Evolutionary conservation across 2,113 vertebrate species (phyloP).

Genomic region (Barbus barbus): DNA sequence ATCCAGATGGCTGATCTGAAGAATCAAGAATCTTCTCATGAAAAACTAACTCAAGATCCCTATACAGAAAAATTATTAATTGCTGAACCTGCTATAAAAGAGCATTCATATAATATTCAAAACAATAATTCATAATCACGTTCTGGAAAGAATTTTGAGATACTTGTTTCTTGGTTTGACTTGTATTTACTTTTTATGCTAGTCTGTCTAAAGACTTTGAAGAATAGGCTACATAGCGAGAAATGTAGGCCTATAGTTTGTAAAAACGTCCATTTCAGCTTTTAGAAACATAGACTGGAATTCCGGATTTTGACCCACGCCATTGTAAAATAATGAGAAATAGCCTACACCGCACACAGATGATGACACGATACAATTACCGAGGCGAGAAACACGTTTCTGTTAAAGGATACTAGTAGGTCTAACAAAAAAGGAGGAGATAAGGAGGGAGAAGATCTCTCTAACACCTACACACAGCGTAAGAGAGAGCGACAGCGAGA

Average conservation of each 20-base stretch:
- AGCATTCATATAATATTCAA: neutral
- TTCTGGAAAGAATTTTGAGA: neutral
- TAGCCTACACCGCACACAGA: slow-evolving; percentile 37
- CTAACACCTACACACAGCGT: slow-evolving; percentile 37
- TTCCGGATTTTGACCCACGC: neutral
- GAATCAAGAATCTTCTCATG: neutral
- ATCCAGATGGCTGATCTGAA: too few relatives aligned
- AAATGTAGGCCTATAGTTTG: too few relatives aligned
- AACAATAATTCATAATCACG: neutral
- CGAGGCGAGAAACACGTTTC: slow-evolving; percentile 59
- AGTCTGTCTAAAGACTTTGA: neutral
- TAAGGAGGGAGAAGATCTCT: slow-evolving; percentile 30
- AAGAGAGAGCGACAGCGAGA: slow-evolving; percentile 39
- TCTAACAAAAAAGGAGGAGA: slow-evolving; percentile 46
- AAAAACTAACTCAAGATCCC: neutral
- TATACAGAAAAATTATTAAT: neutral
- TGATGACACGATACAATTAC: slow-evolving; percentile 70
- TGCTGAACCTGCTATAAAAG: neutral
- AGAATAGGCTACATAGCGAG: too few relatives aligned
- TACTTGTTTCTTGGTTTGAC: neutral
- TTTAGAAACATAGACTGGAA: neutral
- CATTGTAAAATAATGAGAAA: slow-evolving; percentile 10
- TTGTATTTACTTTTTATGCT: neutral
- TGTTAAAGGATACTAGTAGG: slow-evolving; percentile 53
- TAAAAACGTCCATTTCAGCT: too few relatives aligned